phyloP scores from a whole-genome alignment of 2,888 invertebrate genomes.

The Tanytarsus gracilentus region DNA sequence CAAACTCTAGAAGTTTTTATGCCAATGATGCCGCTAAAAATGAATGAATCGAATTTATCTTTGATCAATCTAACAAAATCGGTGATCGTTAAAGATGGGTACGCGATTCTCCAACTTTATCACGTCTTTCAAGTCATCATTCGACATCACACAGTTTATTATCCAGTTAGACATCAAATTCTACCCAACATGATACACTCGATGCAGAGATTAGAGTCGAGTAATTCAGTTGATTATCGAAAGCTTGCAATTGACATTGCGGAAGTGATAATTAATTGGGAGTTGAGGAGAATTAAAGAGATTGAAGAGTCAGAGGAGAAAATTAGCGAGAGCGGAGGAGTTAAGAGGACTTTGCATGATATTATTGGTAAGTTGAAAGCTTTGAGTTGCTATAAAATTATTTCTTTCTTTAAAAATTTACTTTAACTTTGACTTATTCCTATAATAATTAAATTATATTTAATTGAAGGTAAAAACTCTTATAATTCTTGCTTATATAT shows the following conservation, averaged over 20 bases:
- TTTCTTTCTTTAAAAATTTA: no score
- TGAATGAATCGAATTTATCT: conserved; percentile 97
- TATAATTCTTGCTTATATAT: no score
- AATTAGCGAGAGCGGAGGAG: conserved; percentile 30
- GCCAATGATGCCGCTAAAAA: conserved; percentile 87
- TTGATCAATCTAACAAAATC: conserved; percentile 97
- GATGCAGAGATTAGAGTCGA: conserved; percentile 86
- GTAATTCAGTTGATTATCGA: conserved; percentile 81
- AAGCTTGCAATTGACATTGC: conserved; percentile 90
- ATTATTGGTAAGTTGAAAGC: conserved; percentile 39
- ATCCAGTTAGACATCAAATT: conserved; percentile 88
- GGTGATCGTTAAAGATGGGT: conserved; percentile 95
- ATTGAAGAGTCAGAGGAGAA: conserved; percentile 47
- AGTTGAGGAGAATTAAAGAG: conserved; percentile 74
- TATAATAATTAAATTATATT: no score
- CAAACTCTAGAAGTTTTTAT: conserved; percentile 95
- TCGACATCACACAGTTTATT: conserved; percentile 92
- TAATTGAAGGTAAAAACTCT: no score
- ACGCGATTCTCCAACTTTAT: conserved; percentile 89
- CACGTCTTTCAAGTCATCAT: conserved; percentile 93
- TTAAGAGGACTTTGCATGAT: conserved; percentile 40
- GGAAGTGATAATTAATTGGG: conserved; percentile 98
- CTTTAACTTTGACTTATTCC: no score
- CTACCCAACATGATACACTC: conserved; percentile 94
- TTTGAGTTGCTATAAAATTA: no score